These are phyloP conservation scores for Cheilosia impressa DNA, from an alignment of 2,888 invertebrate species.

Conservation along the genomic window DNA sequence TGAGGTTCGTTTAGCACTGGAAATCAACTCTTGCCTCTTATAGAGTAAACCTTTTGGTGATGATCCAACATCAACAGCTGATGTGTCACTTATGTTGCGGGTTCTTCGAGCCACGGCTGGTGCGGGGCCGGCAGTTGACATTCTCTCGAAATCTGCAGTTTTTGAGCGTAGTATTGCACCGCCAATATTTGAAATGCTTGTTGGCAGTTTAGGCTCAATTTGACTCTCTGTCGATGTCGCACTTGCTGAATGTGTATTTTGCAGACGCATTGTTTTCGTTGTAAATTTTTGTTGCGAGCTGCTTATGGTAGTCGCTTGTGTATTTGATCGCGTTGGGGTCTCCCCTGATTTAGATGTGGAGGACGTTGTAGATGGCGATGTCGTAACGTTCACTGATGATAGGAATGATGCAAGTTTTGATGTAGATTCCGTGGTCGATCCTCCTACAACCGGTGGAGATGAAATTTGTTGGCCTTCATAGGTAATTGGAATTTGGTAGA, in stretches of 20 bases:
- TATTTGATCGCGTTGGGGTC: slow-evolving; percentile 32
- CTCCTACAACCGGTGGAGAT: slow-evolving; percentile 27
- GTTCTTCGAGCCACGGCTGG: slow-evolving; percentile 17
- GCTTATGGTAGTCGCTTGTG: slow-evolving; percentile 56
- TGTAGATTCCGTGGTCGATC: slow-evolving; percentile 22
- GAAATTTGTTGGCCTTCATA: slow-evolving; percentile 68
- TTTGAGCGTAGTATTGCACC: slow-evolving; percentile 87
- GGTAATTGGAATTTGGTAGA: slow-evolving; percentile 76
- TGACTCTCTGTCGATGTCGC: slow-evolving; percentile 26
- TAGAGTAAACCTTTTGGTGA: slow-evolving; percentile 85
- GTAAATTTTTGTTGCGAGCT: slow-evolving; percentile 62
- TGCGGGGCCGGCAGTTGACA: slow-evolving; percentile 51
- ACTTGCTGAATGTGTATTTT: background rate
- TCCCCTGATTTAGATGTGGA: slow-evolving; percentile 32
- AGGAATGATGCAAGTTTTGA: slow-evolving; percentile 66
- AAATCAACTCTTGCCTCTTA: slow-evolving; percentile 92
- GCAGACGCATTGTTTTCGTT: slow-evolving; percentile 38
- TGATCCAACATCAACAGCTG: slow-evolving; percentile 14
- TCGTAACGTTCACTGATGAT: slow-evolving; percentile 29
- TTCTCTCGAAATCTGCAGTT: slow-evolving; percentile 88
- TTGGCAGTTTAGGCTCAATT: slow-evolving; percentile 83
- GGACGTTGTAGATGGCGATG: slow-evolving; percentile 1
- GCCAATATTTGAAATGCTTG: slow-evolving; percentile 87
- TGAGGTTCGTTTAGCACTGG: slow-evolving; percentile 85
- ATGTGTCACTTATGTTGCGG: background rate